Base-by-base conservation (phyloP, 1,140 invertebrate genomes). In the Danaus plexippus region DNA sequence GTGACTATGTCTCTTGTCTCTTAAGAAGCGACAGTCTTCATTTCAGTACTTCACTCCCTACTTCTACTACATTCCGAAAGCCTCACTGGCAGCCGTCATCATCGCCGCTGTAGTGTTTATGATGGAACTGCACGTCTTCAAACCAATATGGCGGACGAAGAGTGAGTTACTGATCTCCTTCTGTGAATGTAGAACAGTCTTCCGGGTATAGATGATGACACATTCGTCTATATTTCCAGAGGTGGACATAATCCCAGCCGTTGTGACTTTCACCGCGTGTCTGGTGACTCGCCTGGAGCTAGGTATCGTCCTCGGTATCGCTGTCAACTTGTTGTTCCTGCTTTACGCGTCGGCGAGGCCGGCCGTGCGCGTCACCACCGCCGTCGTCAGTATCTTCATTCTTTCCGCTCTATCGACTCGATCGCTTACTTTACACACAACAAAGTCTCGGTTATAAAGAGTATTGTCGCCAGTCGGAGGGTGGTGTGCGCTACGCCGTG, bases 81-180 rank as follows among this genome's bases (percentile, higher is more conserved):
- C 92, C 63, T 90, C 90, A 11, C 87, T 94, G 32, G 93, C 93
- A 11, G 92, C 93, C 1, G 93, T 96, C 13, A 95, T 96, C 61
- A 95, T 96, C 51, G 92, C 92, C 1, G 94, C 95, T 8, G 94
- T 96, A 4, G 89, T 95, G 9, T 94, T 94, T 74, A 95, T 96
- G 94, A 92, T 96, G 45, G 94, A 96, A 66, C 90, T 93, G 69
- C 89, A 92, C 52, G 90, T 92, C 12, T 91, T 96, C 57, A 84
- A 88, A 10, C 88, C 94, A 9, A 91, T 97, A 42, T 97, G 95
- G 95, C 90, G 89, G 62, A 93, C 94, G 11, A 96, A 95, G 85
- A 95, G 94, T 95, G 85, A 90, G 90, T 83, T 8, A 88, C 92
- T 5, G 0, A 9, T 47, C 11, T 46, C 15, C 13, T 22, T 42